Percentiles rank a stretch among this genome's conserved stretches.
Conservation (phyloP, 2,113 vertebrate species). For the Calidris pugnax region DNA sequence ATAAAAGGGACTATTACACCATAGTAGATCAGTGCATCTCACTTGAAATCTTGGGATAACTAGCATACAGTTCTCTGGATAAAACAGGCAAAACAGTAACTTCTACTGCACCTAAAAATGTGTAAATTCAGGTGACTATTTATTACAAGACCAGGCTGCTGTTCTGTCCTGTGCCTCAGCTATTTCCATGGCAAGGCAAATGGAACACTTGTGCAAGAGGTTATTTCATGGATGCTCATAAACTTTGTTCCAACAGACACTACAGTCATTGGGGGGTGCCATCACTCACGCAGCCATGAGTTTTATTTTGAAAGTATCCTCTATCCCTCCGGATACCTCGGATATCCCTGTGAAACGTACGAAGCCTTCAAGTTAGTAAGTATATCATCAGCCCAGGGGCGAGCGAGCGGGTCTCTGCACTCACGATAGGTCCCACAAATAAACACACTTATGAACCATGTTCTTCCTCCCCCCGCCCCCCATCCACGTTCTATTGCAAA, state of each 20-base stretch:
- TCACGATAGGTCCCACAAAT: background rate
- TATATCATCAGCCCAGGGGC: background rate
- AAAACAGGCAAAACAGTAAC: background rate
- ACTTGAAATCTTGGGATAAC: background rate
- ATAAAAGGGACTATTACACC: background rate
- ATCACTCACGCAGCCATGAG: conserved; percentile 62
- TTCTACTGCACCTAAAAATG: background rate
- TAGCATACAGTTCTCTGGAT: too few relatives aligned
- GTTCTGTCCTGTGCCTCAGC: background rate
- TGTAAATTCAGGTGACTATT: background rate
- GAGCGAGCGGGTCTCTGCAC: background rate
- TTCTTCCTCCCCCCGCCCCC: too few relatives aligned
- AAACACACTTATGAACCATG: background rate
- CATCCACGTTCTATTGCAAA: background rate
- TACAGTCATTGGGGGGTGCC: background rate
- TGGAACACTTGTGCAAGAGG: background rate
- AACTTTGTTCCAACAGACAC: conserved; percentile 9
- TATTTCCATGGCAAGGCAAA: background rate
- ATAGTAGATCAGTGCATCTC: background rate
- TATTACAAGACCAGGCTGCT: background rate
- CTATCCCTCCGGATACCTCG: conserved; percentile 15
- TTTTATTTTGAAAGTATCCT: conserved; percentile 64
- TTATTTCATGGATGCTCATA: background rate
- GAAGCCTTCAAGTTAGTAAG: conserved; percentile 45
- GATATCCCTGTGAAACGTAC: conserved; percentile 18